Evolutionary conservation across 2,888 invertebrate genomes (phyloP), one percentile per base, ranked within the genome.

Genomic region (Dioctria rufipes): DNA sequence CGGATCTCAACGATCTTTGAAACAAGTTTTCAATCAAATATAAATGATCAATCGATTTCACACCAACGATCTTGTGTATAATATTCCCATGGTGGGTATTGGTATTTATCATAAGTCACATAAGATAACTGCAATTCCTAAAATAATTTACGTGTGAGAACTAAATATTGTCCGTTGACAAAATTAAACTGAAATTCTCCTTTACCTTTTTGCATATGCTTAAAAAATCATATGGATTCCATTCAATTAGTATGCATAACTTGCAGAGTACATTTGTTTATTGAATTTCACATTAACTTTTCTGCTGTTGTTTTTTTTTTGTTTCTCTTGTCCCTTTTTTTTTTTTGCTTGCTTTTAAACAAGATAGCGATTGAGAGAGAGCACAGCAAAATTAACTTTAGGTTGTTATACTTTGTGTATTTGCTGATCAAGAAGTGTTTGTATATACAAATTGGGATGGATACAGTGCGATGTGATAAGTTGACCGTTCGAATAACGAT

Each of bases 241-340:
- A 25, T 54, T 11, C 67, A 61, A 79, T 82, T 82, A 54, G 78
- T 82, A 82, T 82, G 80, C 82, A 82, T 82, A 82, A 82, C 82
- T 82, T 46, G 78, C 58, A 63, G 75, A 51, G 46, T 51, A 82
- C 82, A 82, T 82, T 82, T 82, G 82, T 82, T 82, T 82, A 82
- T 82, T 82, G 82, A 82, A 82, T 82, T 80, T 80, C 78, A 61
- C 73, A 80, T 80, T 82, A 78, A 82, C 78, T 82, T 54, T 82
- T 82, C 73, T 58, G 40, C 42, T 73, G 25, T 25, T 25, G 25
- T 25, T 25, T 25, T 25, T 25, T 25, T 25, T 25, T n/a, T n/a
- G n/a, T n/a, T 25, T 25, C 25, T 25, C 25, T 25, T 25, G 25
- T 25, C 25, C 25, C 25, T 25, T 25, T 25, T 25, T 25, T 25